Percentiles rank a stretch among this genome's conserved stretches.
Evolutionary conservation across 1,140 invertebrate genomes (phyloP).

Genomic region (Plectrocnemia conspersa): DNA sequence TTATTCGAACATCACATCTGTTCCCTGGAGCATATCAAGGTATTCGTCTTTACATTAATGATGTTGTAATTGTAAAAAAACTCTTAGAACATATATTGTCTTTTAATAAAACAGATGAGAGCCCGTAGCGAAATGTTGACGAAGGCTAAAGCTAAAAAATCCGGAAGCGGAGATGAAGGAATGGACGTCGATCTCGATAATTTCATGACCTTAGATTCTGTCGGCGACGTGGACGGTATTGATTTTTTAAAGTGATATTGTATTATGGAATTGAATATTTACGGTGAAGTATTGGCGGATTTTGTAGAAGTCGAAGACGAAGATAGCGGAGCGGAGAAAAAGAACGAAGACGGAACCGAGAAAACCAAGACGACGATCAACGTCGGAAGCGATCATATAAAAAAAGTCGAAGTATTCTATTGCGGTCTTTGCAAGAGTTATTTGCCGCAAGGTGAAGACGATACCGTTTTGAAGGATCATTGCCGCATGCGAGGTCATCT

Average conservation of each 20-base stretch:
- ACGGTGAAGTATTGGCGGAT: no score
- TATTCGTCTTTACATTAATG: conserved; percentile 45
- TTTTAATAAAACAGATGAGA: conserved; percentile 57
- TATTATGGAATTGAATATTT: no score
- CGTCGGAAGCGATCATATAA: conserved; percentile 71
- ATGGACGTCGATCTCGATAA: conserved; percentile 75
- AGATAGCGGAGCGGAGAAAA: conserved; percentile 57
- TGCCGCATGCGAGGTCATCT: conserved; percentile 66
- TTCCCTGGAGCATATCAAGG: conserved; percentile 72
- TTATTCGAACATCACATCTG: conserved; percentile 75
- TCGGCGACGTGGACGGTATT: conserved; percentile 74
- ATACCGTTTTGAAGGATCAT: conserved; percentile 62
- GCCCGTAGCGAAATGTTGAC: conserved; percentile 45
- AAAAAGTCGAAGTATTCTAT: conserved; percentile 65
- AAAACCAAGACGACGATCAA: conserved; percentile 61
- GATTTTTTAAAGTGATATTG: no score
- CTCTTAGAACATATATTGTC: conserved; percentile 22
- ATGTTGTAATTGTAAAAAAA: no score
- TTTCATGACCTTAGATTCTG: conserved; percentile 78
- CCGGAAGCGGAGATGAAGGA: conserved; percentile 63
- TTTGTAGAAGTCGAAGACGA: conserved; percentile 58
- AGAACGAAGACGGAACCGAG: conserved; percentile 48
- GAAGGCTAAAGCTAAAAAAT: conserved; percentile 45
- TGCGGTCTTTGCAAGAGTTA: conserved; percentile 73
- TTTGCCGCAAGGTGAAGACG: conserved; percentile 53